Conservation (phyloP, 2,888 invertebrate species). For the Isotomurus palustris region DNA sequence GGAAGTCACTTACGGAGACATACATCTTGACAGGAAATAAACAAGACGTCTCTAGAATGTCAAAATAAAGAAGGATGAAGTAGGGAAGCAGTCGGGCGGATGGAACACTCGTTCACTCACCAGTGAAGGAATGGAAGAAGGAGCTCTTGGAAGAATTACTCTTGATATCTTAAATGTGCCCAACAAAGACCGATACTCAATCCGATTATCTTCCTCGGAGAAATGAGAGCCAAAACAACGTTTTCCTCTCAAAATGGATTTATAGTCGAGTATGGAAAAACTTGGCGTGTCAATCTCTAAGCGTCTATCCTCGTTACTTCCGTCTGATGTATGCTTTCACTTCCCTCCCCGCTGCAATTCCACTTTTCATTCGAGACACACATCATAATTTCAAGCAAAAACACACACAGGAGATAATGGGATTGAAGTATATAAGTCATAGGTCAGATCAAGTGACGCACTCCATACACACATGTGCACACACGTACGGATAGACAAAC, state of each 20-base stretch:
- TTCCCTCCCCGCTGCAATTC: too few relatives aligned
- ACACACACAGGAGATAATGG: too few relatives aligned
- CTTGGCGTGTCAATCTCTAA: too few relatives aligned
- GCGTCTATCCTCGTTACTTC: neutral
- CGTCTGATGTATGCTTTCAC: too few relatives aligned
- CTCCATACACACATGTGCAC: too few relatives aligned
- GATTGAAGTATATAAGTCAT: too few relatives aligned
- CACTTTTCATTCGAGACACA: too few relatives aligned
- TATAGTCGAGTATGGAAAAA: too few relatives aligned
- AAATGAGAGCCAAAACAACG: slow-evolving; percentile 20
- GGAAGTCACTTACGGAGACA: too few relatives aligned
- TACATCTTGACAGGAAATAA: slow-evolving; percentile 8
- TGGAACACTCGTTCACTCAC: neutral
- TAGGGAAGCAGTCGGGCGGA: neutral
- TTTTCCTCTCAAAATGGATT: slow-evolving; percentile 1
- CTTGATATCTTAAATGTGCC: slow-evolving; percentile 8
- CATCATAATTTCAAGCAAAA: too few relatives aligned
- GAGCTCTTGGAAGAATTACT: slow-evolving; percentile 6
- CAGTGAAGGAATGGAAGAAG: neutral
- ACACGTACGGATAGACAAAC: too few relatives aligned
- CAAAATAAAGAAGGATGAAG: slow-evolving; percentile 6
- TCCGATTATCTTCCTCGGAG: slow-evolving; percentile 25
- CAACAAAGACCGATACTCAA: slow-evolving; percentile 23
- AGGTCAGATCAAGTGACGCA: too few relatives aligned
- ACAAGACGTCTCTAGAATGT: slow-evolving; percentile 11